A percentile compares a stretch with the other conserved stretches of the same genome.
Conservation (phyloP, 2,113 vertebrate genomes). For the Vireo altiloquus region DNA sequence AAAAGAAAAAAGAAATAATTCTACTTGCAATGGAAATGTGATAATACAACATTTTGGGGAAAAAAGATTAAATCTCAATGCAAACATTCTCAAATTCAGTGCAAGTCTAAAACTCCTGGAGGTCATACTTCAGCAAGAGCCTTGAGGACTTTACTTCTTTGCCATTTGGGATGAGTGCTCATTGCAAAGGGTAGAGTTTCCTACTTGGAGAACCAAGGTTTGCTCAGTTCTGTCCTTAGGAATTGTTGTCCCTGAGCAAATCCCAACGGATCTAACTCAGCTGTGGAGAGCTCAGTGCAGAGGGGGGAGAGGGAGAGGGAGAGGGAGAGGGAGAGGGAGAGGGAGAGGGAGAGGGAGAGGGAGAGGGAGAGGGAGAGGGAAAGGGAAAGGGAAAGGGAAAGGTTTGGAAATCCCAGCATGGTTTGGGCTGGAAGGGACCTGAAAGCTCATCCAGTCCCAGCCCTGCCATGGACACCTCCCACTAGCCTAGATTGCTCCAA, state of each 20-base stretch:
- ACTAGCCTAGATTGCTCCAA: neutral
- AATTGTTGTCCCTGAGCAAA: neutral
- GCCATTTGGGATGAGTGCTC: neutral
- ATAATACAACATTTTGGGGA: neutral
- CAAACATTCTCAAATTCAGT: neutral
- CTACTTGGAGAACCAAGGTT: neutral
- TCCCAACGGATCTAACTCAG: neutral
- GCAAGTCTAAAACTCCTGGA: neutral
- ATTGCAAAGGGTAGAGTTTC: neutral
- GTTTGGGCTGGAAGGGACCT: neutral
- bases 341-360: neutral
- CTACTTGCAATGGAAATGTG: neutral
- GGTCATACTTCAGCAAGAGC: neutral
- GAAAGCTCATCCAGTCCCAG: neutral
- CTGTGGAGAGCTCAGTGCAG: neutral
- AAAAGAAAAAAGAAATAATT: no score
- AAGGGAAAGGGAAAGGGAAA: no score
- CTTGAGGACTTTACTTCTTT: neutral
- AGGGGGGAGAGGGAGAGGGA: neutral
- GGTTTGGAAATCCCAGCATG: neutral
- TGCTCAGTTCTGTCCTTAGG: neutral
- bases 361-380: neutral
- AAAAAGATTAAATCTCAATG: neutral
- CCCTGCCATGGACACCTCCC: neutral
- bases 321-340: neutral